Percentiles rank a stretch among this genome's conserved stretches.
Evolutionary conservation across 2,113 vertebrate species (phyloP).

Genomic region (Python bivittatus): DNA sequence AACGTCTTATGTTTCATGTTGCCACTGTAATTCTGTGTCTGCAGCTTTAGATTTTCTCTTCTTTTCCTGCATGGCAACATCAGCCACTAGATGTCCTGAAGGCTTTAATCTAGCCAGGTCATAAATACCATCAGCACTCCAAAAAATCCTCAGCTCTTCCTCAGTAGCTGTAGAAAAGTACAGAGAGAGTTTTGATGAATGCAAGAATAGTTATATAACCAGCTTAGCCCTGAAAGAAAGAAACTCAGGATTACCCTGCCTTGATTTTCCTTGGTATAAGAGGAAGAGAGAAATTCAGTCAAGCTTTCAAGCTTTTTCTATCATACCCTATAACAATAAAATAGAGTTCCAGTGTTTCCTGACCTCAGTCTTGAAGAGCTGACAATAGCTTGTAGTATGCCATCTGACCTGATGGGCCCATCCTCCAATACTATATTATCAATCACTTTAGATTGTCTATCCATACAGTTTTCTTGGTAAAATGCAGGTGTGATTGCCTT

Average conservation of each 20-base stretch:
- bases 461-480: not conserved
- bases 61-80: not conserved
- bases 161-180: not conserved
- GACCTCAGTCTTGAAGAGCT: not conserved
- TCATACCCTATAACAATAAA: not conserved
- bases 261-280: not conserved
- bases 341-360: not conserved
- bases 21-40: not conserved
- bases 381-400: not conserved
- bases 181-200: not conserved
- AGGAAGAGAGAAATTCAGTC: not conserved
- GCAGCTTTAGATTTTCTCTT: not conserved
- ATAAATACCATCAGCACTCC: not conserved
- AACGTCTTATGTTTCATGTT: not conserved
- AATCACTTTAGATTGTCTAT: not conserved
- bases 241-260: no score
- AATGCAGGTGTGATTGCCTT: not conserved
- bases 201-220: not conserved
- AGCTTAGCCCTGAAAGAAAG: not conserved
- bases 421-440: not conserved
- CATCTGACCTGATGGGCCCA: not conserved
- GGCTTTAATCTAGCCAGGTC: not conserved
- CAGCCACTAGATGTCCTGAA: not conserved
- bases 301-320: not conserved
- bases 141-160: not conserved